Base-by-base conservation (phyloP, 1,140 invertebrate species). In the Leucophenga varia region DNA sequence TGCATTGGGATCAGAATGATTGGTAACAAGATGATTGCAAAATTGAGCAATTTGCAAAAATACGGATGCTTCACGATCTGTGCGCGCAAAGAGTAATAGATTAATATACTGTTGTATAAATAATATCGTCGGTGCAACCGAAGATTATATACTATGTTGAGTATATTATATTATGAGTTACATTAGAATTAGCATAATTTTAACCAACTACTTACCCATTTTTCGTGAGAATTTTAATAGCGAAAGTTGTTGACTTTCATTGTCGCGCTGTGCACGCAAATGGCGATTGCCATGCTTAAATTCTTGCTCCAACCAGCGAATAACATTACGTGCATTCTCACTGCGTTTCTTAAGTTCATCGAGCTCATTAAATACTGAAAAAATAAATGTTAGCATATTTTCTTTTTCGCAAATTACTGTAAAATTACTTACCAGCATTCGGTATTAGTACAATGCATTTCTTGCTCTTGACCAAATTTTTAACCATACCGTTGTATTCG, bases 241-340 rank as follows among this genome's bases (percentile, higher is more conserved):
- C 0, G 88, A 85, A 8, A 93, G 69, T 10, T 86, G 78, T 17
- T 85, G 77, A 16, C 84, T 82, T 73, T 95, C 91, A 22, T 89
- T 85, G 14, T 86, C 83, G 20, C 88, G 82, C 74, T 94, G 92
- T 3, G 90, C 86, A 52, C 87, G 79, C 49, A 91, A 74, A 68
- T 87, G 93, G 42, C 91, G 79, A 51, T 91, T 91, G 8, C 93
- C 93, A 54, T 85, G 84, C 45, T 86, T 84, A 14, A 95, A 84
- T 76, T 95, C 90, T 17, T 80, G 75, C 74, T 95, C 93, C 38
- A 97, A 76, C 92, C 93, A 95, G 52, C 93, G 86, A 40, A 93
- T 95, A 2, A 89, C 90, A 70, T 94, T 90, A 38, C 93, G 80
- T 1, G 92, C 92, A 54, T 85, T 81, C 43, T 82, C 81, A 53